Percentiles rank a stretch among this genome's conserved stretches.
phyloP scores from a whole-genome alignment of 2,888 invertebrate genomes.

The Polydrusus pterygomalis region DNA sequence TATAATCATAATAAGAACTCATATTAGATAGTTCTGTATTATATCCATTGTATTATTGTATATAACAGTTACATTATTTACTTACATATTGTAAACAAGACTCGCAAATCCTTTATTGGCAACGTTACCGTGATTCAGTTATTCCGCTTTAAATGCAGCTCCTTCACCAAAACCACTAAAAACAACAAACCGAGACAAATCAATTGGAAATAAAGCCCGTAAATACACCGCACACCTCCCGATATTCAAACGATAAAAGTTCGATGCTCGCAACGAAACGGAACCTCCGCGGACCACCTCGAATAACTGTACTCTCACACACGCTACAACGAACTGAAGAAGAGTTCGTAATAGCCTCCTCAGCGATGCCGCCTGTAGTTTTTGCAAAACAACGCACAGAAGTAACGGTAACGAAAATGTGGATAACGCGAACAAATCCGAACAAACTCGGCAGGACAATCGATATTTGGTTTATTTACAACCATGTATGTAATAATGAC shows the following conservation, averaged over 20 bases:
- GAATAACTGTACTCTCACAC: slow-evolving; percentile 53
- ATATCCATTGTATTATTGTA: no score
- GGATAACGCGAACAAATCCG: background rate
- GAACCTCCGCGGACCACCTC: slow-evolving; percentile 34
- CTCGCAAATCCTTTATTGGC: background rate
- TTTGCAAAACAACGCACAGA: slow-evolving; percentile 29
- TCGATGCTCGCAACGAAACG: slow-evolving; percentile 48
- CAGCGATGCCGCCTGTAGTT: slow-evolving; percentile 39
- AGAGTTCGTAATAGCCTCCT: slow-evolving; percentile 51
- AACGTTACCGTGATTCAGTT: no score
- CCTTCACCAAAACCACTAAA: slow-evolving; percentile 13
- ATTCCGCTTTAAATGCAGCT: background rate
- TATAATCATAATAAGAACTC: no score
- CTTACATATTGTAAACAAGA: slow-evolving; percentile 16
- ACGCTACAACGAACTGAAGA: slow-evolving; percentile 51
- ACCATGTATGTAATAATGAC: no score
- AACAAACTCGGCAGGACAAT: slow-evolving; percentile 5
- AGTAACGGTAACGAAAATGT: slow-evolving; percentile 26
- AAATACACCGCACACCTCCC: slow-evolving; percentile 25
- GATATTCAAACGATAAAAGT: slow-evolving; percentile 39
- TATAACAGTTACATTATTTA: background rate
- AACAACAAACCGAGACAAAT: slow-evolving; percentile 2
- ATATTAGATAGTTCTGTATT: no score
- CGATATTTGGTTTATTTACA: slow-evolving; percentile 29
- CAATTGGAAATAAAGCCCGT: background rate